These are phyloP conservation scores for cat (Felis catus) DNA, from an alignment of 2,113 vertebrate genomes.

Conservation along the genomic window DNA sequence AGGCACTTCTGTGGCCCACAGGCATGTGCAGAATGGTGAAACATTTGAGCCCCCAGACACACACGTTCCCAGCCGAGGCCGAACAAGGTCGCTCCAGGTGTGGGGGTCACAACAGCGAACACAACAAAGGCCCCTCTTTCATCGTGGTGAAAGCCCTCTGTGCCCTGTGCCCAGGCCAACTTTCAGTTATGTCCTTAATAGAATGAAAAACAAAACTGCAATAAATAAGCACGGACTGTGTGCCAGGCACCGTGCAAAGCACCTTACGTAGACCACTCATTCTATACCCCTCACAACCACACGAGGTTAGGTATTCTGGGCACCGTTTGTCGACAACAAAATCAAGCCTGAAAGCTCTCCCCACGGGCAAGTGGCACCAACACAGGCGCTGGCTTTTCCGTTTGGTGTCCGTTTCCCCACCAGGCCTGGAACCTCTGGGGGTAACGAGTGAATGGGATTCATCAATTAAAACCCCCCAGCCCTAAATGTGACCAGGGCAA, in stretches of 20 bases:
- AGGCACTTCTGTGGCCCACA: neutral
- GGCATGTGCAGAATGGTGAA: neutral
- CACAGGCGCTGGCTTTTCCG: neutral
- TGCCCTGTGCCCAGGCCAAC: neutral
- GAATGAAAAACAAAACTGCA: neutral
- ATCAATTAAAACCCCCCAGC: neutral
- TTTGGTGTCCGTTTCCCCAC: neutral
- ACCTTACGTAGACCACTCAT: neutral
- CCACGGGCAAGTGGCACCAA: neutral
- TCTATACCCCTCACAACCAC: neutral
- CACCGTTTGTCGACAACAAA: neutral
- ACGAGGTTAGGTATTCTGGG: neutral
- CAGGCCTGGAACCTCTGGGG: neutral
- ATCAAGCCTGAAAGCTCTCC: neutral
- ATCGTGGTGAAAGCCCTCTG: fast-evolving
- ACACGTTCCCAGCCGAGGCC: neutral
- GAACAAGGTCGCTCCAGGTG: neutral
- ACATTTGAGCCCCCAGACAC: neutral
- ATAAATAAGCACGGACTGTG: neutral
- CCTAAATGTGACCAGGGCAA: neutral
- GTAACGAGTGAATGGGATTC: neutral
- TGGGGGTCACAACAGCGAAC: neutral
- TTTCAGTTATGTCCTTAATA: neutral
- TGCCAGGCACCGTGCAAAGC: neutral
- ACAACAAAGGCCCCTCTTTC: neutral